These are phyloP conservation scores for Melanotus villosus DNA, from an alignment of 2,888 invertebrate species.

Conservation along the genomic window DNA sequence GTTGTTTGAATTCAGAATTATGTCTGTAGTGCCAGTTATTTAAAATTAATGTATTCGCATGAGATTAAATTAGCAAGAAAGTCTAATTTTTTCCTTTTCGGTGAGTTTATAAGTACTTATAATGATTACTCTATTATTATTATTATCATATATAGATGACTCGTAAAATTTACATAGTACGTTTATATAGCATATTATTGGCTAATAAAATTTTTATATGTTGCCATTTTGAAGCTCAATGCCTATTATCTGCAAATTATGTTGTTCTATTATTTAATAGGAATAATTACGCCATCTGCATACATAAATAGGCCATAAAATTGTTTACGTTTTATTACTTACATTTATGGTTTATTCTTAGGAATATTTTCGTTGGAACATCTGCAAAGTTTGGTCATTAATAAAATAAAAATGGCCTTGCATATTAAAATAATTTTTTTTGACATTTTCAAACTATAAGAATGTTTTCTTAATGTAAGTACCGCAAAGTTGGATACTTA, in stretches of 20 bases:
- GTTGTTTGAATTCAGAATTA: too few relatives aligned
- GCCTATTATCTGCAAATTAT: constrained; percentile 18
- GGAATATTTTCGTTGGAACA: neutral
- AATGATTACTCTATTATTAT: constrained; percentile 27
- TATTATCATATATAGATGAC: constrained; percentile 17
- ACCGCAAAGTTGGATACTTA: too few relatives aligned
- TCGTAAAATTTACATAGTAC: constrained; percentile 29
- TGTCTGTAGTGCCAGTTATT: too few relatives aligned
- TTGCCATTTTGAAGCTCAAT: neutral
- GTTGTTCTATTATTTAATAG: constrained; percentile 20
- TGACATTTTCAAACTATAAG: too few relatives aligned
- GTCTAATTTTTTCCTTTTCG: constrained; percentile 7
- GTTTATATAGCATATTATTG: neutral
- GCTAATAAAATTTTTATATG: constrained; percentile 15
- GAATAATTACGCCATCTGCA: constrained; percentile 15
- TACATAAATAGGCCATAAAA: constrained; percentile 20
- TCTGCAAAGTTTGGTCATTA: too few relatives aligned
- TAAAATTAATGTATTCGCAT: too few relatives aligned
- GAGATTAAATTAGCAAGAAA: too few relatives aligned
- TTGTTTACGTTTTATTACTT: constrained; percentile 11
- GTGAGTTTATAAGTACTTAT: constrained; percentile 5
- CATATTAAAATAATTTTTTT: too few relatives aligned
- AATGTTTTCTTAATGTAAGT: too few relatives aligned
- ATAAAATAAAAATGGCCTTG: too few relatives aligned
- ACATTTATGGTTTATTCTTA: neutral